These are phyloP conservation scores for Aphelinus atriplicis DNA, from an alignment of 1,140 invertebrate species.

Conservation along the genomic window DNA sequence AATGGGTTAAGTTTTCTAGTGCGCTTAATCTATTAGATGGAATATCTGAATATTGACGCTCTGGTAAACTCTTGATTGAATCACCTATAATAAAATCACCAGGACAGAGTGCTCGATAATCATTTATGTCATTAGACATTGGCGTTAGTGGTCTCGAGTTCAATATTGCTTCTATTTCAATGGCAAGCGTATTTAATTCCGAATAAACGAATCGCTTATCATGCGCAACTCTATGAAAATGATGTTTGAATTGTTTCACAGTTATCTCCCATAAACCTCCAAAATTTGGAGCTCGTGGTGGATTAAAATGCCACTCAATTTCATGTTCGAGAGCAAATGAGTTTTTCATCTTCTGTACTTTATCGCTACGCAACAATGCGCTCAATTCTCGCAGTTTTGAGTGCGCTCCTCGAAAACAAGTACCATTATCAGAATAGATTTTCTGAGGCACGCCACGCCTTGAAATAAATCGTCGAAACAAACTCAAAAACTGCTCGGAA, in stretches of 20 bases:
- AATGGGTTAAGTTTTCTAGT: no score
- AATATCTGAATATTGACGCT: background rate
- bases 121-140: background rate
- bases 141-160: background rate
- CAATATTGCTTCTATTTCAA: constrained; percentile 9
- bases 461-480: constrained; percentile 11
- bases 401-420: constrained; percentile 34
- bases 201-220: background rate
- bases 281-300: background rate
- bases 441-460: background rate
- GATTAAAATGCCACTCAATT: background rate
- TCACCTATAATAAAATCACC: constrained; percentile 20
- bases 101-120: constrained; percentile 19
- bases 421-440: constrained; percentile 20
- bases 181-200: background rate
- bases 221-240: background rate
- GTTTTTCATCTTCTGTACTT: no score
- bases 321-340: no score
- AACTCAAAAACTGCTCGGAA: background rate
- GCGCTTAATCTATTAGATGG: no score
- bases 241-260: constrained; percentile 9
- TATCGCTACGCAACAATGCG: background rate
- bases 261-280: constrained; percentile 2
- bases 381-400: background rate
- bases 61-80: background rate